Conservation (phyloP, 2,113 vertebrate genomes). For the Poeciliopsis retropinna region DNA sequence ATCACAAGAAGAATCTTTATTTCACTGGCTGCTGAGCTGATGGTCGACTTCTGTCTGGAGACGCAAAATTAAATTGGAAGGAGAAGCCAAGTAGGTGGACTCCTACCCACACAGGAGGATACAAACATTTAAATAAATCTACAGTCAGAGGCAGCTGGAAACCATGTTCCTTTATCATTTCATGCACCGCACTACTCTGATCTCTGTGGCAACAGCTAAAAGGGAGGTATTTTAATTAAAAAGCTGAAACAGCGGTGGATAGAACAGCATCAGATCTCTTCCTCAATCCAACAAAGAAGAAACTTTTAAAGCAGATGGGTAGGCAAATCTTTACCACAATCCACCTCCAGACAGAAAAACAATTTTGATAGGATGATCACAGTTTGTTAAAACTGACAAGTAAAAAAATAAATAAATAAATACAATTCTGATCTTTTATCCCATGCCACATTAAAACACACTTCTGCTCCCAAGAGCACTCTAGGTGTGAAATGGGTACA, state of each 20-base stretch:
- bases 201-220: slow-evolving; percentile 39
- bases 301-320: slow-evolving; percentile 21
- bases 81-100: slow-evolving; percentile 18
- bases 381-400: background rate
- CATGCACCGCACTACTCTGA: slow-evolving; percentile 10
- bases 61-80: slow-evolving; percentile 49
- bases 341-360: background rate
- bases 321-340: background rate
- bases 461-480: background rate
- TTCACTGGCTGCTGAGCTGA: slow-evolving; percentile 45
- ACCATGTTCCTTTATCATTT: slow-evolving; percentile 30
- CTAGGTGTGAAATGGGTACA: background rate
- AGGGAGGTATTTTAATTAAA: slow-evolving; percentile 42
- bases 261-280: slow-evolving; percentile 28
- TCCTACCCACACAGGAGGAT: slow-evolving; percentile 42
- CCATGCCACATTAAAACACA: background rate
- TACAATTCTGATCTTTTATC: too few relatives aligned
- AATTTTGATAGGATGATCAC: background rate
- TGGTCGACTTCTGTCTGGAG: slow-evolving; percentile 25
- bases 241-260: background rate
- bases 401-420: too few relatives aligned
- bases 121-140: slow-evolving; percentile 49
- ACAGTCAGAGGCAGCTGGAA: slow-evolving; percentile 41
- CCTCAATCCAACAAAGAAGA: slow-evolving; percentile 23
- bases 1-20: slow-evolving; percentile 43